These are phyloP conservation scores for Drosophila borealis DNA, from an alignment of 2,888 invertebrate species.

Conservation along the genomic window DNA sequence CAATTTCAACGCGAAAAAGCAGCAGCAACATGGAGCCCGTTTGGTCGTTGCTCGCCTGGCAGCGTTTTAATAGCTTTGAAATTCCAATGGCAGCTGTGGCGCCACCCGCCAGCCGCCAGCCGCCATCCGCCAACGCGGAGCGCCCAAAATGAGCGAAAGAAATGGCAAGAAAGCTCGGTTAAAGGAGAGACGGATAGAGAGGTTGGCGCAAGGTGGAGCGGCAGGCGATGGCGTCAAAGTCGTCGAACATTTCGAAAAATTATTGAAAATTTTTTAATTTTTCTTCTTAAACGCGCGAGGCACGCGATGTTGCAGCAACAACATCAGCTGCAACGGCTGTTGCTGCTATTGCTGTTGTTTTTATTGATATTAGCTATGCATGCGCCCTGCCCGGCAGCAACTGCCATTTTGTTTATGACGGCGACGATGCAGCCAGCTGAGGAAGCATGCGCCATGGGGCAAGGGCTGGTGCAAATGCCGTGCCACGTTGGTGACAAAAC, in stretches of 20 bases:
- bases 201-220: neutral
- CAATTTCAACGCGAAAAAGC: constrained; percentile 47
- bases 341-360: constrained; percentile 59
- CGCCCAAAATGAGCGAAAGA: constrained; percentile 48
- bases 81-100: constrained; percentile 84
- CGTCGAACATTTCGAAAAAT: constrained; percentile 78
- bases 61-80: constrained; percentile 85
- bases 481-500: constrained; percentile 49
- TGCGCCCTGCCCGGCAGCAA: constrained; percentile 57
- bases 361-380: constrained; percentile 79
- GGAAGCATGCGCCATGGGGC: constrained; percentile 26
- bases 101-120: constrained; percentile 32
- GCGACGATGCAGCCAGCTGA: constrained; percentile 69
- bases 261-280: constrained; percentile 76
- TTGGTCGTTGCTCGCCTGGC: constrained; percentile 83
- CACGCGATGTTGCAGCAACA: constrained; percentile 51
- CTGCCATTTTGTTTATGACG: constrained; percentile 80
- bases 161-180: constrained; percentile 15
- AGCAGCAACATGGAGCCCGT: constrained; percentile 70
- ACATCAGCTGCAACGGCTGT: constrained; percentile 15
- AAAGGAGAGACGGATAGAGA: constrained; percentile 12
- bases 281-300: constrained; percentile 51
- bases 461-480: constrained; percentile 15
- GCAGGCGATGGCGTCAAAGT: constrained; percentile 40
- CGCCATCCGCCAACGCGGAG: constrained; percentile 35